These are phyloP conservation scores for Centropyge bicolor DNA, from an alignment of 2,797 vertebrate species.

Conservation along the genomic window DNA sequence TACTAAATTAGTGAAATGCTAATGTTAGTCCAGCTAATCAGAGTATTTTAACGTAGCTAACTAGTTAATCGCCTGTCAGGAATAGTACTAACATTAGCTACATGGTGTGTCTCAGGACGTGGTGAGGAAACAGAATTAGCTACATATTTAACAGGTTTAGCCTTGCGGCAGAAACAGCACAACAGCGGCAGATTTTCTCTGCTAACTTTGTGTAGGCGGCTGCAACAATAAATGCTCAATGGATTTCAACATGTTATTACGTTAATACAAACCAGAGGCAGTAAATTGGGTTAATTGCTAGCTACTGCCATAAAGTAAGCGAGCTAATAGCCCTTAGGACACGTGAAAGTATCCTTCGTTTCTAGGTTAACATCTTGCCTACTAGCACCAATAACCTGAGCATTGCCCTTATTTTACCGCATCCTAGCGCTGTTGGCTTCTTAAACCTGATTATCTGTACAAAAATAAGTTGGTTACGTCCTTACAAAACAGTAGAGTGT, in stretches of 20 bases:
- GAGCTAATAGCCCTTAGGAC: no score
- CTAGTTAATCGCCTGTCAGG: neutral
- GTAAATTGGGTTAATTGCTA: neutral
- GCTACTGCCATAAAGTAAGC: neutral
- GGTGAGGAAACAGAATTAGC: neutral
- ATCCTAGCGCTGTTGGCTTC: neutral
- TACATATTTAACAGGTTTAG: slow-evolving; percentile 9
- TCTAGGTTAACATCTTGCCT: neutral
- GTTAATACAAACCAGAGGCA: neutral
- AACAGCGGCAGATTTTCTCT: neutral
- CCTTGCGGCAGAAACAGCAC: slow-evolving; percentile 1
- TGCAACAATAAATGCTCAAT: neutral
- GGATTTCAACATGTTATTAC: neutral
- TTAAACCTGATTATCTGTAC: neutral
- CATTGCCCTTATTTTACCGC: neutral
- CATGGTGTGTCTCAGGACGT: neutral
- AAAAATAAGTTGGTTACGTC: neutral
- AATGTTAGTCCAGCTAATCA: neutral
- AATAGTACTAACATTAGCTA: neutral
- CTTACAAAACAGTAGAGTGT: neutral
- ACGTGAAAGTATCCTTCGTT: neutral
- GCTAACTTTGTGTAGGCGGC: neutral
- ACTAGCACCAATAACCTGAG: neutral
- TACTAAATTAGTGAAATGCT: neutral
- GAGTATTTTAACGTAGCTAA: neutral